Conservation (phyloP, 2,797 vertebrate genomes). For the Trematomus bernacchii region DNA sequence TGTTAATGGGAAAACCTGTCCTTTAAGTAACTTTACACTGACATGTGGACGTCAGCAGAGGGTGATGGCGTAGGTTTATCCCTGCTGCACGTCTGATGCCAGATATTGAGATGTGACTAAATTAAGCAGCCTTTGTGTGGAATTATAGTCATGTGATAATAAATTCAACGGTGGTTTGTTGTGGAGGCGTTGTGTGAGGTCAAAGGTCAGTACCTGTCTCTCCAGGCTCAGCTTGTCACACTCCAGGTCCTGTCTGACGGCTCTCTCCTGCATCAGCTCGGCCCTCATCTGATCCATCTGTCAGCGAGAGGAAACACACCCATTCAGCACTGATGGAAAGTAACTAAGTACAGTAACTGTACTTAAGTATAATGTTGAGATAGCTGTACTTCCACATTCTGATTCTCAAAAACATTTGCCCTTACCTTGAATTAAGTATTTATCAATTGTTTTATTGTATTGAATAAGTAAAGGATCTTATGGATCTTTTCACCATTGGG, state of each 20-base stretch:
- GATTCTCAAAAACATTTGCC: too few relatives aligned
- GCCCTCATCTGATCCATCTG: conserved; percentile 94
- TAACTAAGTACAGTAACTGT: background rate
- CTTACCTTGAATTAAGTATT: background rate
- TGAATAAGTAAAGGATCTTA: background rate
- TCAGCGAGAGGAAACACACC: conserved; percentile 19
- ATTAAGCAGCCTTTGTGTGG: too few relatives aligned
- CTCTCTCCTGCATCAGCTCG: conserved; percentile 93
- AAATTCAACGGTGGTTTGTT: background rate
- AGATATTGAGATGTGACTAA: too few relatives aligned
- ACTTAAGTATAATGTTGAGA: background rate
- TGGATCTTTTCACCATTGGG: background rate
- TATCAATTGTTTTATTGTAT: background rate
- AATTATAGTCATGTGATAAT: too few relatives aligned
- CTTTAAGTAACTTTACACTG: background rate
- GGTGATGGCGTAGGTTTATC: conserved; percentile 3
- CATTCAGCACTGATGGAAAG: background rate
- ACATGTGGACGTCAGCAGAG: background rate
- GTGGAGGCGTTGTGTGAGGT: background rate
- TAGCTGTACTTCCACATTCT: background rate
- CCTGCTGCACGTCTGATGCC: conserved; percentile 5
- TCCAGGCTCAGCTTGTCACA: conserved; percentile 97
- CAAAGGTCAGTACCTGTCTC: conserved; percentile 89
- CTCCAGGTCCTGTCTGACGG: conserved; percentile 92
- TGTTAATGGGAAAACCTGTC: background rate